Base-by-base conservation (phyloP, 2,113 vertebrate species). In the Thunnus thynnus region DNA sequence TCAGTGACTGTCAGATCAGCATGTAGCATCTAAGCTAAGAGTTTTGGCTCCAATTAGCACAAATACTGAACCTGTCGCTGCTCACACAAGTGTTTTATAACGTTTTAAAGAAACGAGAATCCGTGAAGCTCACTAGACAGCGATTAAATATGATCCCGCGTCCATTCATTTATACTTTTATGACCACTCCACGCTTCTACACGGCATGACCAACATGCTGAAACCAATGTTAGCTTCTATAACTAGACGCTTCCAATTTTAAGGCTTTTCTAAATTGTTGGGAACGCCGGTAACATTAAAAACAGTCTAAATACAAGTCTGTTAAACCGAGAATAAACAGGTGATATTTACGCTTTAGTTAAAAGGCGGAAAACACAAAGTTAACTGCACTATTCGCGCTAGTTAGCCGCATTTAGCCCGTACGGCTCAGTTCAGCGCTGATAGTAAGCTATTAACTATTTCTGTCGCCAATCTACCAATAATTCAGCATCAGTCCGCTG, bases 391-490 rank as follows among this genome's bases (percentile, higher is more conserved):
- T 2, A 2, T 8, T 8, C 0, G 27, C 20, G 57, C 12, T 66
- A 5, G 3, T 2, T 22, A 10, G 65, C 74, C n/a, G 4, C 2
- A 1, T 1, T 5, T 50, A 1, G 4, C 41, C 30, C 0, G 13
- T 3, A 25, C 1, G n/a, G 25, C 30, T 63, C 18, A 13, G 27
- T 11, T 5, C 52, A 52, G 61, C 46, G 47, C 0, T 2, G 56
- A 17, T 13, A 13, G 10, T 1, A 75, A 66, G 22, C 6, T n/a
- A 52, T 2, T 2, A 30, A 30, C 2, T 0, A 51, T 41, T 55
- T 77, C 32, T 16, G 14, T 0, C 0, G 0, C 7, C 0, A 10
- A 46, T 22, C 17, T 1, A 0, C 1, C 0, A 18, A 3, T 13
- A 79, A 86, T 87, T 73, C 22, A 0, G 0, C 36, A 5, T 0